A percentile compares a stretch with the other conserved stretches of the same genome.
These are phyloP conservation scores for Bubo bubo DNA, from an alignment of 2,113 vertebrate genomes.

Conservation along the genomic window DNA sequence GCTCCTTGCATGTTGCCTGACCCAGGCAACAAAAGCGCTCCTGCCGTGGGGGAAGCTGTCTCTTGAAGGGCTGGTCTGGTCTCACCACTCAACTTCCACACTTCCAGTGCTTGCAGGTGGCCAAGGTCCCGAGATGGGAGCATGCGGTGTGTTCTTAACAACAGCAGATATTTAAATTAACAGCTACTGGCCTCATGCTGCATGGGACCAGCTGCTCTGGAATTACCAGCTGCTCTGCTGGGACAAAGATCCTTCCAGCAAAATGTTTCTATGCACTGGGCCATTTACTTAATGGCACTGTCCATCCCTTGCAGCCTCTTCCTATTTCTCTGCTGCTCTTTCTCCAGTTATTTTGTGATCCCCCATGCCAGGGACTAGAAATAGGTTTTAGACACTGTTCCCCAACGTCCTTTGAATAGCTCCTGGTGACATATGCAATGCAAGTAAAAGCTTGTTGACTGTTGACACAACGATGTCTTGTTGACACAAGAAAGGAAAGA, in stretches of 20 bases:
- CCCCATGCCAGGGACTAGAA: background rate
- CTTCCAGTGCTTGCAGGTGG: background rate
- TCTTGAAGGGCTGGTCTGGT: background rate
- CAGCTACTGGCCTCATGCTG: background rate
- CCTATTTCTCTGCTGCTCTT: background rate
- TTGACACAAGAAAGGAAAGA: background rate
- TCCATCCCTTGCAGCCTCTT: background rate
- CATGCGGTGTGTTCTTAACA: background rate
- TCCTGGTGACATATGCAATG: background rate
- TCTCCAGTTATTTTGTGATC: background rate
- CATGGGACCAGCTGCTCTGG: background rate
- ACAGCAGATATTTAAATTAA: background rate
- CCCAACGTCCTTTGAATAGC: background rate
- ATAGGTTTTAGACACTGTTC: background rate
- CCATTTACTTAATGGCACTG: rapidly evolving
- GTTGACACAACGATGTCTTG: background rate
- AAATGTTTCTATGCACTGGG: background rate
- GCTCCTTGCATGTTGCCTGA: background rate
- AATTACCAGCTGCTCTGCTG: background rate
- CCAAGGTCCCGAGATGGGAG: background rate
- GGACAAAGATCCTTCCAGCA: background rate
- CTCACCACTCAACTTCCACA: background rate
- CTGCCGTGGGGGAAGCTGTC: background rate
- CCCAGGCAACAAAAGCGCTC: background rate
- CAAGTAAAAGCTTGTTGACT: conserved; percentile 26